These are phyloP conservation scores for Drosophila miranda DNA, from an alignment of 1,140 invertebrate genomes.

Conservation along the genomic window DNA sequence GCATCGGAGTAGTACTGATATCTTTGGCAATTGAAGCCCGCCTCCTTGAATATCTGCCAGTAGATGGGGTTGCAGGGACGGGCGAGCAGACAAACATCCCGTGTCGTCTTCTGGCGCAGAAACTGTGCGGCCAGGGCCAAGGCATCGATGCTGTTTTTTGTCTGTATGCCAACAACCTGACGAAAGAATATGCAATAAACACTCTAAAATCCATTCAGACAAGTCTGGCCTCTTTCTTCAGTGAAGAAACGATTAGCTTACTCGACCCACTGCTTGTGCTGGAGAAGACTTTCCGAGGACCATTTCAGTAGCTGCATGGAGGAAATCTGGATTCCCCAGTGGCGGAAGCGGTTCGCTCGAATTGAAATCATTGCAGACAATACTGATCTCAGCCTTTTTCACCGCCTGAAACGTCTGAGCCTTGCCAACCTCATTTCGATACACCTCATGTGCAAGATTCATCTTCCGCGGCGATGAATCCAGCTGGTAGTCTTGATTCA, in stretches of 20 bases:
- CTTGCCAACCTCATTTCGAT: conserved; percentile 94
- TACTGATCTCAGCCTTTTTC: conserved; percentile 90
- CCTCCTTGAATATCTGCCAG: conserved; percentile 92
- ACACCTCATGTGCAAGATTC: conserved; percentile 79
- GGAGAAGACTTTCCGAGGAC: conserved; percentile 91
- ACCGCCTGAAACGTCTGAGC: conserved; percentile 99
- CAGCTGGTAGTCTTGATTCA: conserved; percentile 23
- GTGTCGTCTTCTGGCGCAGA: conserved; percentile 88
- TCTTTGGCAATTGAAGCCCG: conserved; percentile 91
- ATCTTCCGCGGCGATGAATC: conserved; percentile 27
- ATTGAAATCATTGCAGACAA: conserved; percentile 91
- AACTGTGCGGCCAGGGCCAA: conserved; percentile 95
- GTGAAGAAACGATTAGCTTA: conserved; percentile 67
- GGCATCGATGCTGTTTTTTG: conserved; percentile 95
- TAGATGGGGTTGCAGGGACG: conserved; percentile 98
- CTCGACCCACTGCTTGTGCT: conserved; percentile 88
- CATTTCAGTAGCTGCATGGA: conserved; percentile 89
- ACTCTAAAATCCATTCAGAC: not conserved
- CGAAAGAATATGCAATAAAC: not conserved
- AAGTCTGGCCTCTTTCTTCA: no score
- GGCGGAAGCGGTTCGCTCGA: conserved; percentile 96
- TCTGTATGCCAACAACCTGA: conserved; percentile 93
- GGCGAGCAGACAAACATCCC: conserved; percentile 93
- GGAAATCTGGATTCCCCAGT: conserved; percentile 88
- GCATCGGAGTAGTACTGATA: conserved; percentile 96